Evolutionary conservation across 2,797 vertebrate species (phyloP).

Genomic region (Pipistrellus kuhlii): DNA sequence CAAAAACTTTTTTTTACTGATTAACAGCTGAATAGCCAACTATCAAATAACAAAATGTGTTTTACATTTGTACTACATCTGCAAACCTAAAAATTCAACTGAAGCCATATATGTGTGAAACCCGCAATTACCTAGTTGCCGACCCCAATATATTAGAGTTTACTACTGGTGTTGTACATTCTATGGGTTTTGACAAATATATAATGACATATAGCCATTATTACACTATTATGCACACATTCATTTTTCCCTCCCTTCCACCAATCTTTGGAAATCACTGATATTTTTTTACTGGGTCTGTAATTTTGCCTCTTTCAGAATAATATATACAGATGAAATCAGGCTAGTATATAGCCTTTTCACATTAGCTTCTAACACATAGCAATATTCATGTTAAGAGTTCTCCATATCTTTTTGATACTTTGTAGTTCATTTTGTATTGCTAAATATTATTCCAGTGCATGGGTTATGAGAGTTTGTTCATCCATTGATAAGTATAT

Average conservation of each 20-base stretch:
- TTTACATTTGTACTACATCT: too few relatives aligned
- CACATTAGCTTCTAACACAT: neutral
- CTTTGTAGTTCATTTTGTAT: neutral
- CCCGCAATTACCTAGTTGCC: too few relatives aligned
- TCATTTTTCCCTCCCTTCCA: neutral
- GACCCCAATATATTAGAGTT: neutral
- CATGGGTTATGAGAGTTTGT: neutral
- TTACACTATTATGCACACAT: too few relatives aligned
- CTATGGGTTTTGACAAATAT: neutral
- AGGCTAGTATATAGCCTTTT: neutral
- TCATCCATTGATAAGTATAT: neutral
- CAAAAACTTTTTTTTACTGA: too few relatives aligned
- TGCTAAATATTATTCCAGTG: neutral
- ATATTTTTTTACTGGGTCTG: neutral
- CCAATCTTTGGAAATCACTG: neutral
- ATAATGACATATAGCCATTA: neutral
- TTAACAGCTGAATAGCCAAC: too few relatives aligned
- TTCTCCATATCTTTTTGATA: neutral
- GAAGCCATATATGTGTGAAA: too few relatives aligned
- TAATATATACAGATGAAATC: neutral
- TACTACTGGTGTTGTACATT: neutral
- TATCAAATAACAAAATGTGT: too few relatives aligned
- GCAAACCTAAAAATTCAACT: too few relatives aligned
- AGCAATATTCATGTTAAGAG: neutral
- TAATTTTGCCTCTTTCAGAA: neutral